These are phyloP conservation scores for Homalodisca vitripennis DNA, from an alignment of 1,140 invertebrate genomes.

Conservation along the genomic window DNA sequence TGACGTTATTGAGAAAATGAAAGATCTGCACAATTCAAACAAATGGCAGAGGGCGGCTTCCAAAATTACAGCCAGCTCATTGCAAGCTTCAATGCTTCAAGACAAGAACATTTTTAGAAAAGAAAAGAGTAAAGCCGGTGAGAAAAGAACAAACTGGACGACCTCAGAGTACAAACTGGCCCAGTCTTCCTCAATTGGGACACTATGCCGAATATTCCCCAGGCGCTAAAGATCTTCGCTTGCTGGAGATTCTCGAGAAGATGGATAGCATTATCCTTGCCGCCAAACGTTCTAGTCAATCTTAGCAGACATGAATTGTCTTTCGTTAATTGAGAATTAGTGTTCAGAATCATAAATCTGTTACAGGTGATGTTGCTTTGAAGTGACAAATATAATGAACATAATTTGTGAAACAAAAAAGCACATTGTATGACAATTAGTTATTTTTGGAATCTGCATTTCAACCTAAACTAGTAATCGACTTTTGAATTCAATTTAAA, in stretches of 20 bases:
- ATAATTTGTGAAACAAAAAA: no score
- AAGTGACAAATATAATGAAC: no score
- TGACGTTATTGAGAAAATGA: slow-evolving; percentile 14
- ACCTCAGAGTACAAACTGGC: not conserved
- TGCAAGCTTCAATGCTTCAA: no score
- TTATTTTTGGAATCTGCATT: no score
- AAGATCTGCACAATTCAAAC: not conserved
- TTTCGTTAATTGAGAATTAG: no score
- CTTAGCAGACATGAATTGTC: not conserved
- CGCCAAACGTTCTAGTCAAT: slow-evolving; percentile 15
- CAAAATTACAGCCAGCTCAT: slow-evolving; percentile 9
- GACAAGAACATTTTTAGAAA: not conserved
- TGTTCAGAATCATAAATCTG: no score
- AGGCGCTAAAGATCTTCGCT: slow-evolving; percentile 4
- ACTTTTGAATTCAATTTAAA: no score
- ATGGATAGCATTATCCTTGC: slow-evolving; percentile 19
- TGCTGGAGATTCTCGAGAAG: slow-evolving; percentile 13
- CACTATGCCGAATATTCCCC: not conserved
- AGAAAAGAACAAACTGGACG: not conserved
- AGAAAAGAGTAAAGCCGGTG: not conserved
- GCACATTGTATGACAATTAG: no score
- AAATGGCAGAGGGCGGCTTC: slow-evolving; percentile 1
- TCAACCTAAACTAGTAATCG: no score
- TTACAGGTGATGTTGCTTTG: no score
- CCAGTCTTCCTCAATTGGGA: slow-evolving; percentile 11